Conservation (phyloP, 2,888 invertebrate species). For the Camptogramma bilineatum region DNA sequence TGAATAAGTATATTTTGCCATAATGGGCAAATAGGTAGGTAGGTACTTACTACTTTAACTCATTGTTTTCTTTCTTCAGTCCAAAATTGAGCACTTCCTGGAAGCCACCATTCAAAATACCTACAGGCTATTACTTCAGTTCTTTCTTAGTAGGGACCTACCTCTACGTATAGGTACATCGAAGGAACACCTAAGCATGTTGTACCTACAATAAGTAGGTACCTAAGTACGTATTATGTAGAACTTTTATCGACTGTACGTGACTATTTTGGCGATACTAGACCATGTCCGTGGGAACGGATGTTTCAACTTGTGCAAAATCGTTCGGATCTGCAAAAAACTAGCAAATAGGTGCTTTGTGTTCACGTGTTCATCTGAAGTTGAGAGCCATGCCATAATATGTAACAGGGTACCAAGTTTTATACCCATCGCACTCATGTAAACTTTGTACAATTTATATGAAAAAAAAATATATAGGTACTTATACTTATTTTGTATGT, state of each 20-base stretch:
- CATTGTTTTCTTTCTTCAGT: no score
- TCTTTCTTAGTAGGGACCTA: no score
- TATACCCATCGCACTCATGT: no score
- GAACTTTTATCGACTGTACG: slow-evolving; percentile 59
- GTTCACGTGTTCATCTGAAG: neutral
- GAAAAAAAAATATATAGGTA: no score
- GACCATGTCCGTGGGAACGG: slow-evolving; percentile 70
- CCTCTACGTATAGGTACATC: neutral
- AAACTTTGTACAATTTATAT: no score
- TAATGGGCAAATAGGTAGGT: neutral
- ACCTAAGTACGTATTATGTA: slow-evolving; percentile 30
- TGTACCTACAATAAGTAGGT: slow-evolving; percentile 1
- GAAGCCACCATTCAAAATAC: no score
- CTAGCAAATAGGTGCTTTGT: neutral
- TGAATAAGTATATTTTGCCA: no score
- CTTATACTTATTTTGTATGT: no score
- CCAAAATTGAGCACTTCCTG: no score
- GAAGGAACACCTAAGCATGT: neutral
- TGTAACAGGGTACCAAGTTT: neutral
- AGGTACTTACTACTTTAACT: neutral
- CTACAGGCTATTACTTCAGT: neutral
- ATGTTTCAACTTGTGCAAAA: slow-evolving; percentile 53
- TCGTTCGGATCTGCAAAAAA: slow-evolving; percentile 43
- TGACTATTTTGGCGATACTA: slow-evolving; percentile 67
- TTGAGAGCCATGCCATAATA: neutral